Evolutionary conservation across 2,797 vertebrate species (phyloP).

Genomic region (Sarcoramphus papa): DNA sequence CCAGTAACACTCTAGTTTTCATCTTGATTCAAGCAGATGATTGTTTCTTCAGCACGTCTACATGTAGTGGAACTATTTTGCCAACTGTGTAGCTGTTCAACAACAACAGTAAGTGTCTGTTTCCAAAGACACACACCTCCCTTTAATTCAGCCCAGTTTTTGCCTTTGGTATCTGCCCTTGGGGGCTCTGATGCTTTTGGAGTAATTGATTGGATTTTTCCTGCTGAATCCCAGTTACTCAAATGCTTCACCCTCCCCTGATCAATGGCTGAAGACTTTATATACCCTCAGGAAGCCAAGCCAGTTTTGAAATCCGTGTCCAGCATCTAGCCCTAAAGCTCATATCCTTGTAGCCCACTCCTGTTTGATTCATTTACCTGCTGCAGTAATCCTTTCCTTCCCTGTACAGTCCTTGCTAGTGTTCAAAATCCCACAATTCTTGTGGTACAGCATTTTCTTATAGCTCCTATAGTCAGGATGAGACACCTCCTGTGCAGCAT

Average conservation of each 20-base stretch:
- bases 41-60: not conserved
- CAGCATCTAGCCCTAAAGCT: not conserved
- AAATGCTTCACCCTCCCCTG: not conserved
- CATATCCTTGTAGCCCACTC: not conserved
- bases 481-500: not conserved
- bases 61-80: not conserved
- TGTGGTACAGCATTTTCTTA: not conserved
- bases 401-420: not conserved
- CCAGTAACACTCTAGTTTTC: not conserved
- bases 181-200: not conserved
- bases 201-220: not conserved
- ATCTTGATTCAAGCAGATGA: not conserved
- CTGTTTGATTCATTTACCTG: not conserved
- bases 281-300: not conserved
- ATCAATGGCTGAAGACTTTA: not conserved
- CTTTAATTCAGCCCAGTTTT: not conserved
- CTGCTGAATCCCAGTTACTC: not conserved
- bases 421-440: not conserved
- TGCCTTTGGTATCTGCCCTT: not conserved
- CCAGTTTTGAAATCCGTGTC: not conserved
- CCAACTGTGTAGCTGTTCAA: not conserved
- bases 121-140: not conserved
- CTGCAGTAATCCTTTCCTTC: not conserved
- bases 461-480: not conserved
- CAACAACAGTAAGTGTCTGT: not conserved